These are phyloP conservation scores for Sinocyclocheilus maitianheensis DNA, from an alignment of 2,113 vertebrate species.

Conservation along the genomic window DNA sequence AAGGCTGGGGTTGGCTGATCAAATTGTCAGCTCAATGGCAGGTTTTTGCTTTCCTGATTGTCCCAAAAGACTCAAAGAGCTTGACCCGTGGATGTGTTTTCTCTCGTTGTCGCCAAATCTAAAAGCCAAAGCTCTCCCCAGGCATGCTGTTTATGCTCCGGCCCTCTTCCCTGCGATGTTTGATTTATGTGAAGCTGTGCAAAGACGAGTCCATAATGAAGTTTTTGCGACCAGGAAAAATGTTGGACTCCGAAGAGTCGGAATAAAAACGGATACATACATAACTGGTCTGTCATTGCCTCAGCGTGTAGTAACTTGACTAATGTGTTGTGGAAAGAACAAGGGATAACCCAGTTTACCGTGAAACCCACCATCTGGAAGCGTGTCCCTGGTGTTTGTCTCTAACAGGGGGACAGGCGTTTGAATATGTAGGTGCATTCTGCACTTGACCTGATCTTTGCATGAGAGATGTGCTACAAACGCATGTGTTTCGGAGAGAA, in stretches of 20 bases:
- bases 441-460: conserved; percentile 41
- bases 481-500: background rate
- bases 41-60: conserved; percentile 68
- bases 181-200: conserved; percentile 74
- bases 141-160: conserved; percentile 43
- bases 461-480: background rate
- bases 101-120: conserved; percentile 55
- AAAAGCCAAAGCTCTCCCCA: conserved; percentile 62
- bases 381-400: conserved; percentile 31
- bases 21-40: conserved; percentile 70
- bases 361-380: conserved; percentile 51
- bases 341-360: conserved; percentile 51
- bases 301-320: conserved; percentile 56
- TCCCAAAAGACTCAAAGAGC: conserved; percentile 71
- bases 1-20: conserved; percentile 65
- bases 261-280: conserved; percentile 48
- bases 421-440: conserved; percentile 41
- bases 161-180: conserved; percentile 38
- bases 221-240: conserved; percentile 60
- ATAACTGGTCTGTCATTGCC: conserved; percentile 59
- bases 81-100: conserved; percentile 66
- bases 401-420: background rate
- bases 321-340: conserved; percentile 50
- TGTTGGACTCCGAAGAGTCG: conserved; percentile 58
- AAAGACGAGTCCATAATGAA: conserved; percentile 66